phyloP scores from a whole-genome alignment of 30 jellyfish, hydroid and myxozoan species.

The Pseudorhiza aurosa region DNA sequence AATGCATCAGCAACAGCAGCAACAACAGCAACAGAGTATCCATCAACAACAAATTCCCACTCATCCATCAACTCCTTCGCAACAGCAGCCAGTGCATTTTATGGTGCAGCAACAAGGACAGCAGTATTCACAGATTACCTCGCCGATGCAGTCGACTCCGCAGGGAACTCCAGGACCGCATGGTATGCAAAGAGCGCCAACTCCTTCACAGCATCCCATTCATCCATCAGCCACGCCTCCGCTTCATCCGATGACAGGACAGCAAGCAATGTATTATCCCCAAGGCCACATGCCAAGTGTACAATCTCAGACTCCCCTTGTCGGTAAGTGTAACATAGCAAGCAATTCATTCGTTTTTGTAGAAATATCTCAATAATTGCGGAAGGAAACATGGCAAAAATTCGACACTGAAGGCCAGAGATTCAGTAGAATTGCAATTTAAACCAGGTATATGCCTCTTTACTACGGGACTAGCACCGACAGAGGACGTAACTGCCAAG shows the following conservation, averaged over 20 bases:
- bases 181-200: conserved; percentile 70
- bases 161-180: conserved; percentile 52
- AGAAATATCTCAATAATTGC: too few species aligned
- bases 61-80: conserved; percentile 39
- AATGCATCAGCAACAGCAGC: conserved; percentile 55
- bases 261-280: background rate
- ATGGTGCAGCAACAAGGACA: conserved; percentile 32
- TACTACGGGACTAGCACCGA: too few species aligned
- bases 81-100: conserved; percentile 35
- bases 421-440: too few species aligned
- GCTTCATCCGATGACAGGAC: conserved; percentile 32
- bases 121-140: conserved; percentile 56
- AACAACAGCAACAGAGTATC: conserved; percentile 19
- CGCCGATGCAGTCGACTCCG: conserved; percentile 56
- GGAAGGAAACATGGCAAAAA: too few species aligned
- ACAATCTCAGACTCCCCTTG: conserved; percentile 37
- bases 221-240: conserved; percentile 70
- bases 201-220: conserved; percentile 67
- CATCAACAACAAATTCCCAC: conserved; percentile 3
- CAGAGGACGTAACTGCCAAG: too few species aligned
- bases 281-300: conserved; percentile 18
- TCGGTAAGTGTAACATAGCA: conserved; percentile 33
- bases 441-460: too few species aligned
- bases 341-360: too few species aligned
- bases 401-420: too few species aligned